These are phyloP conservation scores for Peucedramus taeniatus DNA, from an alignment of 2,113 vertebrate species.

Conservation along the genomic window DNA sequence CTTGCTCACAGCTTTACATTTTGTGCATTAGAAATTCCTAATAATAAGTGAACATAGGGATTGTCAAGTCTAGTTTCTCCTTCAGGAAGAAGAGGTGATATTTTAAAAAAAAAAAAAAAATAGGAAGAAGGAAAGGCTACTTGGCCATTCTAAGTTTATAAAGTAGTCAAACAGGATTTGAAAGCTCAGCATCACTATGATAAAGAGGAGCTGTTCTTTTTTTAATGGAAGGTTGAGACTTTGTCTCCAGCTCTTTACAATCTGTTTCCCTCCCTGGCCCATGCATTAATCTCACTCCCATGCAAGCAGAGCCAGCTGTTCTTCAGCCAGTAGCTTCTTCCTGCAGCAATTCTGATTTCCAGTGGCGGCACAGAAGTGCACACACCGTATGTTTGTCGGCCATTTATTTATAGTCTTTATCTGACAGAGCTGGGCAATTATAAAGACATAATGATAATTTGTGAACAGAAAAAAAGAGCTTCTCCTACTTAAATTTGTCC, in stretches of 20 bases:
- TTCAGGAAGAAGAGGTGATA: background rate
- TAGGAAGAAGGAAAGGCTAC: background rate
- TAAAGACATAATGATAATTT: background rate
- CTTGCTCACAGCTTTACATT: background rate
- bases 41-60: background rate
- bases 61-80: background rate
- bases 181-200: background rate
- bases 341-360: background rate
- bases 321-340: background rate
- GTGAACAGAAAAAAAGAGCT: background rate
- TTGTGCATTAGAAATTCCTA: background rate
- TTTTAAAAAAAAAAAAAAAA: background rate
- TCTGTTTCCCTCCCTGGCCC: background rate
- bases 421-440: background rate
- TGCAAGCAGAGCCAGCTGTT: background rate
- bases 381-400: background rate
- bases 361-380: background rate
- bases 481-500: background rate
- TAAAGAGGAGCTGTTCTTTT: background rate
- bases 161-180: background rate
- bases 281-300: accelerated
- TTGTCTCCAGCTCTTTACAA: background rate
- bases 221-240: background rate
- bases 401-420: constrained; percentile 12
- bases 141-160: background rate